A percentile compares a stretch with the other conserved stretches of the same genome.
Evolutionary conservation across 2,888 invertebrate genomes (phyloP).

Genomic region (Petrolisthes cinctipes): DNA sequence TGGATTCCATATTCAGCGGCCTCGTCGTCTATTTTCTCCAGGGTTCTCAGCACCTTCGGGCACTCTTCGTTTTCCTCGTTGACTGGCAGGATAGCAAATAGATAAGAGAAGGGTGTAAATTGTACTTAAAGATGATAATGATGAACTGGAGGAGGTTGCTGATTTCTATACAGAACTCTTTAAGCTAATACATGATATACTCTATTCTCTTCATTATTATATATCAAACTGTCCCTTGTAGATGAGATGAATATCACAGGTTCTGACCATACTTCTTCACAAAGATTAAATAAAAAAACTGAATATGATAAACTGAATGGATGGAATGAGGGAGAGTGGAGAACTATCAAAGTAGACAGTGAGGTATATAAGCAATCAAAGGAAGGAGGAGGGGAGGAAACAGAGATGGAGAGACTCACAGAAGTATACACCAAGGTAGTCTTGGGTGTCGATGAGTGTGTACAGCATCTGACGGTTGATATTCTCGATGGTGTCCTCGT

Average conservation of each 20-base stretch:
- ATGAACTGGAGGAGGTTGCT: too few species aligned
- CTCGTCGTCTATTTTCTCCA: slow-evolving; percentile 92
- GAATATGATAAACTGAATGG: not conserved
- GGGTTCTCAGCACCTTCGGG: slow-evolving; percentile 79
- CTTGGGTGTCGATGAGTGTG: slow-evolving; percentile 88
- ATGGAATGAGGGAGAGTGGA: not conserved
- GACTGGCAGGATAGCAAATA: slow-evolving; percentile 68
- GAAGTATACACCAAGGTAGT: slow-evolving; percentile 91
- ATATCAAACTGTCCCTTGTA: too few species aligned
- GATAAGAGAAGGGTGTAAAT: not conserved
- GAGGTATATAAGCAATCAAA: not conserved
- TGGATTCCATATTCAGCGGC: slow-evolving; percentile 92
- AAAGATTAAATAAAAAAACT: not conserved
- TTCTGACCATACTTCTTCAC: too few species aligned
- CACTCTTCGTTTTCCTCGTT: slow-evolving; percentile 86
- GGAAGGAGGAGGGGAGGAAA: not conserved
- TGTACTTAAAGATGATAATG: not conserved
- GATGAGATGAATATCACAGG: too few species aligned
- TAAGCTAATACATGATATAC: not conserved
- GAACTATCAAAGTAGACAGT: not conserved
- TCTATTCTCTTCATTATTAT: not conserved
- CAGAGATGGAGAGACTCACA: slow-evolving; percentile 78
- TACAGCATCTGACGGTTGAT: slow-evolving; percentile 85
- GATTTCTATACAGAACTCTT: too few species aligned
- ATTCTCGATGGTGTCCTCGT: slow-evolving; percentile 91